These are phyloP conservation scores for Ramphastos sulfuratus DNA, from an alignment of 2,113 vertebrate species.

Conservation along the genomic window DNA sequence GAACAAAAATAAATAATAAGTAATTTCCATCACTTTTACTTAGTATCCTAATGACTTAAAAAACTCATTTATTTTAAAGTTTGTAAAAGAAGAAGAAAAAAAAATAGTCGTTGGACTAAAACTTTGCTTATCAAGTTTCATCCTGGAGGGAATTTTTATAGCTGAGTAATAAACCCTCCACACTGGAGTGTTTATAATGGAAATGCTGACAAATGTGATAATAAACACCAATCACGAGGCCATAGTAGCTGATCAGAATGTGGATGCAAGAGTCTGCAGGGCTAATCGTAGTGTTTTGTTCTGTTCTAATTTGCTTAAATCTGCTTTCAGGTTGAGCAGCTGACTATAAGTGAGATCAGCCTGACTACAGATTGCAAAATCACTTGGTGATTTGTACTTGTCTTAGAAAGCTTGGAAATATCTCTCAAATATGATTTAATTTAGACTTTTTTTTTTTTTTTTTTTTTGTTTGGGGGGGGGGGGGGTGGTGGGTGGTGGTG, in stretches of 20 bases:
- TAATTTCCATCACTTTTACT: neutral
- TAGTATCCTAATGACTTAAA: neutral
- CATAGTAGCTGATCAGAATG: constrained; percentile 49
- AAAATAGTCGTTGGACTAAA: neutral
- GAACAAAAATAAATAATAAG: neutral
- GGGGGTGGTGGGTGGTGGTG: too few species aligned
- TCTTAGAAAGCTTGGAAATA: constrained; percentile 61
- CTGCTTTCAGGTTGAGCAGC: constrained; percentile 43
- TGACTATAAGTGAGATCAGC: constrained; percentile 33
- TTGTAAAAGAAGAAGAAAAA: neutral
- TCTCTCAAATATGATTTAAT: constrained; percentile 73
- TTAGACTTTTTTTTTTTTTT: constrained; percentile 62
- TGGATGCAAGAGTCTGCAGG: constrained; percentile 9
- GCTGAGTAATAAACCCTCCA: constrained; percentile 46
- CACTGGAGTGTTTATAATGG: constrained; percentile 51
- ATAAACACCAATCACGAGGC: constrained; percentile 52
- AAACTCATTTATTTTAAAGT: constrained; percentile 17
- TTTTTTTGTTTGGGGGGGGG: constrained; percentile 10
- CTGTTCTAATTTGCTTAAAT: constrained; percentile 60
- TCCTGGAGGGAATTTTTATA: constrained; percentile 48
- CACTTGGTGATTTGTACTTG: constrained; percentile 73
- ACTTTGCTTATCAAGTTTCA: constrained; percentile 46
- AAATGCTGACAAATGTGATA: constrained; percentile 60
- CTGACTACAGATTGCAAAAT: constrained; percentile 44
- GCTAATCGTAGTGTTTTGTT: constrained; percentile 60